Base-by-base conservation (phyloP, 2,797 vertebrate genomes). In the Morus bassanus region DNA sequence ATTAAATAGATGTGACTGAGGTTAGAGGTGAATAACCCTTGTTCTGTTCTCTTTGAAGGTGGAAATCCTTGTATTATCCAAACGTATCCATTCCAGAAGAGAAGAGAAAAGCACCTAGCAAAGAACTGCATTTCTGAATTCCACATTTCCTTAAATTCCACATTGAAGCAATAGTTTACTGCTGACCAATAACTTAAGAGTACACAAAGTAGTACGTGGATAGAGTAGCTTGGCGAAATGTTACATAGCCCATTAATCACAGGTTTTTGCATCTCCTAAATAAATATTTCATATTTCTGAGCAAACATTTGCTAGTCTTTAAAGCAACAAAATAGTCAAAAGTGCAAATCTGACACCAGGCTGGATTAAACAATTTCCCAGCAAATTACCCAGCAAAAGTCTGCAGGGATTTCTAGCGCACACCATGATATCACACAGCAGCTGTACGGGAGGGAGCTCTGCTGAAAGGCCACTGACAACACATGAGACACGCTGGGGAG, bases 391-490 rank as follows among this genome's bases (percentile, higher is more conserved):
- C 51, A 84, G 64, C n/a, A 69, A 60, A 75, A 45, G 41, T 78
- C 85, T 82, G 77, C 0, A 0, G 95, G 72, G 85, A 79, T 89
- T 86, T 95, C 69, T 59, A 57, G 69, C 2, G 2, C 74, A 30
- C 76, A 41, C 72, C 81, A 43, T 68, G 89, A 85, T 70, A 84
- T 96, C 96, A 93, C 95, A 45, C 88, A 81, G 95, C 96, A 97
- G 95, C 96, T 97, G 95, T 54, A 90, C 0, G 0, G 74, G 43
- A 87, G 79, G 89, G 51, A 83, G 50, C 37, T 95, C 74, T 85
- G 88, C 81, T 95, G 93, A 96, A 95, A 96, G 88, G 88, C 84
- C 88, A 57, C 72, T 91, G 89, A 94, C 93, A 95, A n/a, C 94
- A 85, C 88, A 73, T 1, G 4, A 89, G 83, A 30, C 82, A 51